phyloP scores from a whole-genome alignment of 2,113 vertebrate species.

The Noctilio leporinus region DNA sequence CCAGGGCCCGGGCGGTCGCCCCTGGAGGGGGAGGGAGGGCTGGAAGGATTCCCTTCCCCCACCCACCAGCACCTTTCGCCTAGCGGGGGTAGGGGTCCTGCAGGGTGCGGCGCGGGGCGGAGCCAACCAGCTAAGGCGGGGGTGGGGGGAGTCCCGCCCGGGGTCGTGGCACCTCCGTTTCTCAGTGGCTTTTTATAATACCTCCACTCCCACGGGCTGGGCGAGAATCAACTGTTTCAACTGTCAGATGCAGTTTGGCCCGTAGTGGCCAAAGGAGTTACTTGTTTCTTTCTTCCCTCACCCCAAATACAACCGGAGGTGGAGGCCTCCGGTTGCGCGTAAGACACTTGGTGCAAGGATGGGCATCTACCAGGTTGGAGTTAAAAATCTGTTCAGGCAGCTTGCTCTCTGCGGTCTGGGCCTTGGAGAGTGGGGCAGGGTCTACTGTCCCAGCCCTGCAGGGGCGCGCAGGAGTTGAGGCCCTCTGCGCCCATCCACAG shows the following conservation, averaged over 20 bases:
- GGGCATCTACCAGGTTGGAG: constrained; percentile 39
- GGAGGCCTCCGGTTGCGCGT: not conserved
- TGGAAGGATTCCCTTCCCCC: not conserved
- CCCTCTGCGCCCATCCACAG: not conserved
- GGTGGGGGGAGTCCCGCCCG: not conserved
- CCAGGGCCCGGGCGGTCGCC: not conserved
- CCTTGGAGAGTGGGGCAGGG: not conserved
- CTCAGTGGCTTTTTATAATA: not conserved
- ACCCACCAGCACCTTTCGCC: not conserved
- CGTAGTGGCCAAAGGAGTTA: not conserved
- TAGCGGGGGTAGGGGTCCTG: not conserved
- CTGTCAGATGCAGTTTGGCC: not conserved
- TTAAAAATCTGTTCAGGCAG: not conserved
- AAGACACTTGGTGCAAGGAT: constrained; percentile 47
- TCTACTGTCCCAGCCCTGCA: not conserved
- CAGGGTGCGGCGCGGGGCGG: not conserved
- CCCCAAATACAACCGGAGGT: not conserved
- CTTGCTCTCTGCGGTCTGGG: not conserved
- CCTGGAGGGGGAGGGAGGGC: not conserved
- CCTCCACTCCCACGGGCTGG: not conserved
- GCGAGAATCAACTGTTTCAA: constrained; percentile 6
- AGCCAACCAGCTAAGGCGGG: not conserved
- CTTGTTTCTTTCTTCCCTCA: not conserved
- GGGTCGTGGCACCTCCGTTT: not conserved
- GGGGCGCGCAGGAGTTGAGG: not conserved